phyloP scores from a whole-genome alignment of 2,888 invertebrate species.

The Vandiemenella viatica region DNA sequence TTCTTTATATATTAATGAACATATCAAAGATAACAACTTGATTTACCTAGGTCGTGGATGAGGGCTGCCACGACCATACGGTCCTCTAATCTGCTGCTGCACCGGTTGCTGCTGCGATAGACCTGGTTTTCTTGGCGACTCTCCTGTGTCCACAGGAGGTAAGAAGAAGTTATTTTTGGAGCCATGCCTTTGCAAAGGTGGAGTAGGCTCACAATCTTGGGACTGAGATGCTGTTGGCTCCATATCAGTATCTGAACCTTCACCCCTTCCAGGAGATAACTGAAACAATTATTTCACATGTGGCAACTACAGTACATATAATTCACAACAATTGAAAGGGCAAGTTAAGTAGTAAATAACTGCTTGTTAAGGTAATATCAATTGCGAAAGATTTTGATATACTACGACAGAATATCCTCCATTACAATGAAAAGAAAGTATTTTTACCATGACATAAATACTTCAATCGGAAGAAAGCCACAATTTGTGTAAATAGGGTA shows the following conservation, averaged over 20 bases:
- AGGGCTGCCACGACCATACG: slow-evolving; percentile 63
- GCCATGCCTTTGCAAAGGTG: slow-evolving; percentile 62
- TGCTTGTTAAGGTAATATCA: too few species aligned
- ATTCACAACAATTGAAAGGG: too few species aligned
- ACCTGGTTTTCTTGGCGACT: slow-evolving; percentile 33
- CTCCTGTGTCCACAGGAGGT: slow-evolving; percentile 43
- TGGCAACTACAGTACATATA: too few species aligned
- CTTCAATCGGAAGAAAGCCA: too few species aligned
- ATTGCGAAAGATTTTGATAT: too few species aligned
- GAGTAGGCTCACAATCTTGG: slow-evolving; percentile 85
- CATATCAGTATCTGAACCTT: slow-evolving; percentile 61
- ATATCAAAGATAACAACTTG: neutral
- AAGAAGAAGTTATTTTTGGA: slow-evolving; percentile 79
- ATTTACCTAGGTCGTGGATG: slow-evolving; percentile 55
- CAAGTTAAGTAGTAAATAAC: too few species aligned
- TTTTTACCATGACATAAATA: too few species aligned
- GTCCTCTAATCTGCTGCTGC: slow-evolving; percentile 34
- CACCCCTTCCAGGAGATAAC: slow-evolving; percentile 73
- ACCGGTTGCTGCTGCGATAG: slow-evolving; percentile 32
- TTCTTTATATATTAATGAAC: neutral
- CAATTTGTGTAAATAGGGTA: too few species aligned
- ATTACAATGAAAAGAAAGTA: too few species aligned
- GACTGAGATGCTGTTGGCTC: slow-evolving; percentile 83
- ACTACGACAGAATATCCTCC: too few species aligned
- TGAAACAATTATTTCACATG: too few species aligned